phyloP scores from a whole-genome alignment of 2,888 invertebrate species.

The Apodemia zela region DNA sequence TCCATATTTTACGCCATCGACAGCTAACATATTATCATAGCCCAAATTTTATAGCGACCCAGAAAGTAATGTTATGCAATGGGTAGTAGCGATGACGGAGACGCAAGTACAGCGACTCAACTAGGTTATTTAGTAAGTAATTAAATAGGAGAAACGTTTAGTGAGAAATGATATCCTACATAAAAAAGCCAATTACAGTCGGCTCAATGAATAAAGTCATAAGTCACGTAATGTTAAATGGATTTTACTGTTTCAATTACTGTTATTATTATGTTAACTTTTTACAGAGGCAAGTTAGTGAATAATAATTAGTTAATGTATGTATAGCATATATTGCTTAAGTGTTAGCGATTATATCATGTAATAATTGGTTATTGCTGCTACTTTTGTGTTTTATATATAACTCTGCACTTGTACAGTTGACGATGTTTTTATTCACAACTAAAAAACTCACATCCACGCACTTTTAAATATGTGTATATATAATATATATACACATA shows the following conservation, averaged over 20 bases:
- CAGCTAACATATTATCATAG: constrained; percentile 26
- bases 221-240: background rate
- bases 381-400: background rate
- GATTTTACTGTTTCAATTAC: constrained; percentile 9
- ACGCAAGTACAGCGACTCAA: constrained; percentile 48
- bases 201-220: background rate
- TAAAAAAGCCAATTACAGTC: background rate
- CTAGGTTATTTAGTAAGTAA: constrained; percentile 33
- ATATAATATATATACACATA: too few species aligned
- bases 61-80: constrained; percentile 56
- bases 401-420: too few species aligned
- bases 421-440: too few species aligned
- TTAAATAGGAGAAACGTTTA: constrained; percentile 19
- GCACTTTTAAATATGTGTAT: too few species aligned
- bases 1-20: constrained; percentile 24
- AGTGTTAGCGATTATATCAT: background rate
- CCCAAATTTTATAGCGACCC: constrained; percentile 35
- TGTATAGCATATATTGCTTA: background rate
- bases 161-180: background rate
- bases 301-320: background rate
- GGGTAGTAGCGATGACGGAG: constrained; percentile 42
- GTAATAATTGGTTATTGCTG: background rate
- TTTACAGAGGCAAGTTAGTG: background rate
- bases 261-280: constrained; percentile 1
- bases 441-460: too few species aligned